A percentile compares a stretch with the other conserved stretches of the same genome.
Conservation (phyloP, 2,797 vertebrate species). For the Lutjanus campechanus region DNA sequence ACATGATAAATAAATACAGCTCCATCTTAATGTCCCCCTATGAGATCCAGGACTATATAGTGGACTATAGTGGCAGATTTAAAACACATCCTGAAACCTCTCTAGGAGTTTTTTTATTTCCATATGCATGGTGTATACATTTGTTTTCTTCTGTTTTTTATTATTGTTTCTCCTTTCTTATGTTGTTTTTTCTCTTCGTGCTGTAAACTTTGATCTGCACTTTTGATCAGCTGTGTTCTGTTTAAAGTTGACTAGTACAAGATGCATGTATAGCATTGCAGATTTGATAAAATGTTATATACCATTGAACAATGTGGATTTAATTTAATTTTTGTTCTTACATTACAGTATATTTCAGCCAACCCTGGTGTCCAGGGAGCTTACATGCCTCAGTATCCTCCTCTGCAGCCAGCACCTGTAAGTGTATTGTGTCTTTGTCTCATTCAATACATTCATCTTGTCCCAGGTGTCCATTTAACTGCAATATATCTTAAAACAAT, state of each 20-base stretch:
- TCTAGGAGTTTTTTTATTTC: not conserved
- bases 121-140: not conserved
- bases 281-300: not conserved
- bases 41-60: not conserved
- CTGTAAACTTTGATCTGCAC: too few species aligned
- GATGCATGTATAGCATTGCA: not conserved
- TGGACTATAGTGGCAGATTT: not conserved
- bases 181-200: not conserved
- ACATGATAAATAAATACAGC: not conserved
- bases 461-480: conserved; percentile 22
- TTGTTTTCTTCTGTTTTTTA: not conserved
- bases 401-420: conserved; percentile 93
- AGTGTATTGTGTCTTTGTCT: conserved; percentile 41
- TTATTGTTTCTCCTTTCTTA: too few species aligned
- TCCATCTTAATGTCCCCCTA: not conserved
- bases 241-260: not conserved
- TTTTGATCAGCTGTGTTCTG: not conserved
- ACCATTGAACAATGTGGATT: not conserved
- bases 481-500: conserved; percentile 32
- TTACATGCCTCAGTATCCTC: conserved; percentile 95
- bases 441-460: not conserved
- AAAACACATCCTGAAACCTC: not conserved
- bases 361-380: conserved; percentile 96
- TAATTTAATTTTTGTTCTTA: conserved; percentile 9
- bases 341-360: conserved; percentile 94